Evolutionary conservation across 2,888 invertebrate genomes (phyloP), one percentile per base, ranked within the genome.

Genomic region (Cenopis cana): DNA sequence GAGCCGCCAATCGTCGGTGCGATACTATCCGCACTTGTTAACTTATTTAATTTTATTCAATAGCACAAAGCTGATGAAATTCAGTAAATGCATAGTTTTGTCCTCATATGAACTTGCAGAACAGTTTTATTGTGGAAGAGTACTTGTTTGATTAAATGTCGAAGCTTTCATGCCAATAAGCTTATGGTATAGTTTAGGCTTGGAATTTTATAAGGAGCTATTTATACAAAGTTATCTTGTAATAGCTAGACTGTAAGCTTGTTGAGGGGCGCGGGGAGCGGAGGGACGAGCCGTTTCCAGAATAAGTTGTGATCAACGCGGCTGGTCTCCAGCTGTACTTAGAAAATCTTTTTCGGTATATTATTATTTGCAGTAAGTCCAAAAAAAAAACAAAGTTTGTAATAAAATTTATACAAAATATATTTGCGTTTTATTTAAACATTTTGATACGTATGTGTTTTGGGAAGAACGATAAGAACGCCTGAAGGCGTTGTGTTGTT

Each of bases 321-420:
- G 84, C 87, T 87, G 86, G 86, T 78, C 79, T 77, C 85, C 87
- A 87, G 87, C 83, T 84, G 83, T 84, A 87, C 82, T 85, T 87
- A 87, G 84, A 85, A 85, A 83, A 83, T 85, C 84, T 87, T 89
- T 85, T 88, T 88, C 86, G 88, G 85, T 91, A 88, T 90, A 89
- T 91, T 90, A 89, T 91, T 85, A 89, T 90, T 92, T 93, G 91
- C 90, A 89, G 87, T 88, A 90, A 91, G 88, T 89, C 84, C 86
- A 87, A 86, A 86, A 90, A 87, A n/a, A 86, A 85, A 89, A 89
- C 84, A 88, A 82, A 81, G 87, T 93, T 93, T 93, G 89, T 91
- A 93, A 93, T 92, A 91, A 93, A 93, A 91, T 92, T 92, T 93
- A 87, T 92, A 93, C 86, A 89, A 90, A 89, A 83, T 75, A 68